Evolutionary conservation across 2,113 vertebrate species (phyloP).

Genomic region (Hoplias malabaricus): DNA sequence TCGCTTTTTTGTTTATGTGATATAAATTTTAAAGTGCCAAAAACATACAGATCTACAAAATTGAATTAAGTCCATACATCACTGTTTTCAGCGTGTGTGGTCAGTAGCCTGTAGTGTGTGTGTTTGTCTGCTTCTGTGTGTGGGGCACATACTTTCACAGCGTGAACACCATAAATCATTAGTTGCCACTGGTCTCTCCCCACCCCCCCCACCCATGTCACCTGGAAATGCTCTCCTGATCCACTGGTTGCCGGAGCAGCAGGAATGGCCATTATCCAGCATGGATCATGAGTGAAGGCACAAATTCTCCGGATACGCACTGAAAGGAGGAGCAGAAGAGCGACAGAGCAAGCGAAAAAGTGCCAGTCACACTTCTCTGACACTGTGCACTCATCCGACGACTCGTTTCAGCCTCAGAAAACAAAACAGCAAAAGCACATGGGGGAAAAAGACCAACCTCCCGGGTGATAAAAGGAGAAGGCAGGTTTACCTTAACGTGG

Average conservation of each 20-base stretch:
- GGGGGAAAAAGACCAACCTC: slow-evolving; percentile 10
- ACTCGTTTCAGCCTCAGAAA: slow-evolving; percentile 43
- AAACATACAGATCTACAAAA: not conserved
- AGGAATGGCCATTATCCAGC: slow-evolving; percentile 85
- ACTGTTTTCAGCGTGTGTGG: too few species aligned
- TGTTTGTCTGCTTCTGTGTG: slow-evolving; percentile 13
- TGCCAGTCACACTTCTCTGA: slow-evolving; percentile 48
- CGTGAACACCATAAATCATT: slow-evolving; percentile 54
- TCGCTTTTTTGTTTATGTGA: too few species aligned
- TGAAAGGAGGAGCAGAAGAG: slow-evolving; percentile 63
- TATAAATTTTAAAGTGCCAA: too few species aligned
- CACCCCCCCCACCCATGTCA: slow-evolving; percentile 62
- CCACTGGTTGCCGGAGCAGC: slow-evolving; percentile 70
- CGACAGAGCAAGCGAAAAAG: not conserved
- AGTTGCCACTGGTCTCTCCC: not conserved
- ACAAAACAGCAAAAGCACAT: slow-evolving; percentile 24
- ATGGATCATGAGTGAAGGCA: slow-evolving; percentile 82
- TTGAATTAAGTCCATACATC: not conserved
- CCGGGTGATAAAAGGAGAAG: slow-evolving; percentile 2
- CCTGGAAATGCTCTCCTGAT: slow-evolving; percentile 78
- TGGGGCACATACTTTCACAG: slow-evolving; percentile 58
- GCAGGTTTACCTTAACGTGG: slow-evolving; percentile 13
- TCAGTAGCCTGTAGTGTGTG: slow-evolving; percentile 1
- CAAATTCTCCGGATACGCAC: slow-evolving; percentile 78
- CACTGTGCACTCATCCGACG: slow-evolving; percentile 35